Evolutionary conservation across 2,797 vertebrate species (phyloP), one percentile per base, ranked within the genome.

Genomic region (Petrocephalus schoutedeni): DNA sequence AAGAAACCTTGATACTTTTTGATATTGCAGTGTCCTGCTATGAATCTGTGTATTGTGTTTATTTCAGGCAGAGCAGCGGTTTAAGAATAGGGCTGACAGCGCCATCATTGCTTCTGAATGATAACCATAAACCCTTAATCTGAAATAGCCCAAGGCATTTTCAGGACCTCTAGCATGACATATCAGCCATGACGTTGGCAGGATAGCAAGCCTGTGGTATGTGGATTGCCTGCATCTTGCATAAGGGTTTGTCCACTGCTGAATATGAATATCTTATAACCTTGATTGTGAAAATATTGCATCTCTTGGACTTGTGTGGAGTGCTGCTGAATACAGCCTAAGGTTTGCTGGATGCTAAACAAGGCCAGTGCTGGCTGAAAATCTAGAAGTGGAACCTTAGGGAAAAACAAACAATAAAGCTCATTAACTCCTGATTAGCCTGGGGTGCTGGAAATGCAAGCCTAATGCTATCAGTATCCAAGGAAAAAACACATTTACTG

Each of bases 191-290:
- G 53, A 84, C 10, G 82, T 54, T 84, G 82, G 82, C 45, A 16
- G 82, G 82, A 54, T 84, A 54, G 82, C 21, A 54, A 23, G 53
- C 82, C 82, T 10, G 82, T 54, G 28, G 9, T 23, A 14, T 28
- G 51, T 49, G 51, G 49, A 54, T 84, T 84, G 82, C 84, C 84
- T 58, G 23, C 84, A 19, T 86, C 84, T 86, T 57, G 54, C 84
- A 86, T 86, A 58, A 86, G 23, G 54, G 28, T 32, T 58, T 86
- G 28, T 86, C 58, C 41, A 28, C 58, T 86, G 84, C 54, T 41
- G 84, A 56, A 82, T 21, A 87, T 56, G 53, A 57, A 83, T 83
- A 49, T 83, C 45, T 53, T 83, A 83, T 56, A 86, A 86, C 84
- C 84, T 36, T 86, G 82, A 54, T 54, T 51, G 54, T 56, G 19